Percentiles rank a stretch among this genome's conserved stretches.
Conservation (phyloP, 2,113 vertebrate species). For the Hippocampus comes region DNA sequence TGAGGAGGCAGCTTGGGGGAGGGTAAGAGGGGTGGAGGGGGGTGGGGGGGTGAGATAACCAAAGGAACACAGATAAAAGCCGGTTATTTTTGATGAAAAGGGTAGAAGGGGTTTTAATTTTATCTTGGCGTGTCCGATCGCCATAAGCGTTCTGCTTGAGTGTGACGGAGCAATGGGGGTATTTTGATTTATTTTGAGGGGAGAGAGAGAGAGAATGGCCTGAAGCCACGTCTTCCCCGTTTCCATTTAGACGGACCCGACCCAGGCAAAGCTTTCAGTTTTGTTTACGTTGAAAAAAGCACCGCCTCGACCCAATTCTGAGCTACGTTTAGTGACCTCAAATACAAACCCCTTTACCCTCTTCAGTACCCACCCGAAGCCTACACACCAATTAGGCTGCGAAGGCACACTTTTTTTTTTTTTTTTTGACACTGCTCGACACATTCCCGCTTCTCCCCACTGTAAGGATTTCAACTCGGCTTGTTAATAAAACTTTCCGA, state of each 20-base stretch:
- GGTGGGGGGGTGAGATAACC: slow-evolving; percentile 28
- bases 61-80: slow-evolving; percentile 51
- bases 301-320: slow-evolving; percentile 35
- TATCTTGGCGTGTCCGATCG: slow-evolving; percentile 35
- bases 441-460: slow-evolving; percentile 9
- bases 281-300: slow-evolving; percentile 23
- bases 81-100: slow-evolving; percentile 51
- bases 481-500: slow-evolving; percentile 31
- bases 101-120: slow-evolving; percentile 55
- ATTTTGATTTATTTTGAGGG: neutral
- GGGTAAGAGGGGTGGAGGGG: slow-evolving; percentile 20
- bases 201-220: slow-evolving; percentile 1
- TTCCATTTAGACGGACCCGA: slow-evolving; percentile 18
- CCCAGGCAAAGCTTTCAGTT: slow-evolving; percentile 16
- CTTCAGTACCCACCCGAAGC: slow-evolving; percentile 22
- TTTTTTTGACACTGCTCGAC: slow-evolving; percentile 7
- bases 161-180: slow-evolving; percentile 33
- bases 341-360: slow-evolving; percentile 10
- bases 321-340: slow-evolving; percentile 13
- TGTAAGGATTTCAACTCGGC: slow-evolving; percentile 14
- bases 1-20: slow-evolving; percentile 33
- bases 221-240: slow-evolving; percentile 30
- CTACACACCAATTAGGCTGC: slow-evolving; percentile 30
- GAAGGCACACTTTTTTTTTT: slow-evolving; percentile 1
- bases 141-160: slow-evolving; percentile 33